Base-by-base conservation (phyloP, 1,140 invertebrate genomes). In the Scaptomyza montana region DNA sequence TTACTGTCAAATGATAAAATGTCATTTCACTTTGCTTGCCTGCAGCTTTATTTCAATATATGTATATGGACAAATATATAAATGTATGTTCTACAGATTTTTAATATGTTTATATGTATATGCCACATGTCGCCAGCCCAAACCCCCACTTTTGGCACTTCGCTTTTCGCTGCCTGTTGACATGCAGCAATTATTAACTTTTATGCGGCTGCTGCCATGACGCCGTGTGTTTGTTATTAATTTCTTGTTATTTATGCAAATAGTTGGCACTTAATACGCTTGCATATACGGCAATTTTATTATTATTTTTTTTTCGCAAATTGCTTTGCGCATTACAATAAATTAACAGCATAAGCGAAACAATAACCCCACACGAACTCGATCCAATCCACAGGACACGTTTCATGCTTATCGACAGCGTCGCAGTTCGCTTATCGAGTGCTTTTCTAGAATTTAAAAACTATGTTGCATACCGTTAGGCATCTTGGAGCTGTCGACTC, bases 241-340 rank as follows among this genome's bases (percentile, higher is more conserved):
- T 90, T 90, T 90, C 81, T 82, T 90, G 87, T 90, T 90, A 90
- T 90, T 90, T 90, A 90, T 86, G 78, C 82, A 87, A 86, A 90
- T 90, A 90, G 89, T 90, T 90, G 77, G 79, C 87, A 90, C 87
- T 90, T 90, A 90, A 90, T 90, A 82, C 77, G 81, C 72, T 60
- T 78, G 80, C 74, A 81, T 67, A 90, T 63, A 51, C 45, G n/a
- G 7, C 33, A 6, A 63, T 51, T 50, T 53, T 56, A 7, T 59
- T 43, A 33, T 43, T 67, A 12, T 47, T 53, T 55, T 67, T 64
- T 62, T 67, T 56, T 47, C 56, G 54, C 61, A 77, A 86, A 86
- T 82, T 77, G 75, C 78, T 86, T 73, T 81, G 76, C 77, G 73
- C 76, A 84, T 89, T 84, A 77, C 76, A 71, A 84, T 84, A 87